Percentiles rank a stretch among this genome's conserved stretches.
Evolutionary conservation across 2,113 vertebrate species (phyloP).

Genomic region (Macrotis lagotis): DNA sequence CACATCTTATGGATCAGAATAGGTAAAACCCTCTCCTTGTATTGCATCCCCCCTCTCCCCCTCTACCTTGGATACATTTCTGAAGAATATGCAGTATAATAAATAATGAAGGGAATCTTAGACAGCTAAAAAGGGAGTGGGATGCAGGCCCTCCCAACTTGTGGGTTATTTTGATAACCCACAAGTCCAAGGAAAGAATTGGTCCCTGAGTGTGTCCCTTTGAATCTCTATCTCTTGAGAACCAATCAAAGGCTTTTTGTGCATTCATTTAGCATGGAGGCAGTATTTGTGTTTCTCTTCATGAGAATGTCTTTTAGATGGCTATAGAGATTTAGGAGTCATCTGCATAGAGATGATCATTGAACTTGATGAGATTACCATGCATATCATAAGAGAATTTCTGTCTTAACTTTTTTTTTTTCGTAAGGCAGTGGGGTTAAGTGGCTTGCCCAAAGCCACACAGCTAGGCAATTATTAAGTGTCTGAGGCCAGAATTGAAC

Average conservation of each 20-base stretch:
- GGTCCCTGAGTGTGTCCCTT: neutral
- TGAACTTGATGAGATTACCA: neutral
- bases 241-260: neutral
- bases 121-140: neutral
- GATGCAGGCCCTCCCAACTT: neutral
- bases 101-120: neutral
- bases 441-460: no score
- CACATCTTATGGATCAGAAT: neutral
- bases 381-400: neutral
- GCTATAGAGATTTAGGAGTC: neutral
- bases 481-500: no score
- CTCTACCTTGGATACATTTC: neutral
- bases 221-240: neutral
- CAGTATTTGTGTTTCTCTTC: neutral
- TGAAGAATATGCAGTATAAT: neutral
- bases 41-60: neutral
- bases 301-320: neutral
- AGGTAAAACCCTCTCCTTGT: neutral
- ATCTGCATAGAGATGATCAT: neutral
- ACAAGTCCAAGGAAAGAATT: neutral
- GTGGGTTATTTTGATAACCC: no score
- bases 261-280: neutral
- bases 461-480: no score
- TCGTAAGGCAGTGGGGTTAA: no score
- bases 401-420: neutral